Percentiles rank a stretch among this genome's conserved stretches.
Evolutionary conservation across 2,113 vertebrate species (phyloP).

Genomic region (Chloroceryle aenea): DNA sequence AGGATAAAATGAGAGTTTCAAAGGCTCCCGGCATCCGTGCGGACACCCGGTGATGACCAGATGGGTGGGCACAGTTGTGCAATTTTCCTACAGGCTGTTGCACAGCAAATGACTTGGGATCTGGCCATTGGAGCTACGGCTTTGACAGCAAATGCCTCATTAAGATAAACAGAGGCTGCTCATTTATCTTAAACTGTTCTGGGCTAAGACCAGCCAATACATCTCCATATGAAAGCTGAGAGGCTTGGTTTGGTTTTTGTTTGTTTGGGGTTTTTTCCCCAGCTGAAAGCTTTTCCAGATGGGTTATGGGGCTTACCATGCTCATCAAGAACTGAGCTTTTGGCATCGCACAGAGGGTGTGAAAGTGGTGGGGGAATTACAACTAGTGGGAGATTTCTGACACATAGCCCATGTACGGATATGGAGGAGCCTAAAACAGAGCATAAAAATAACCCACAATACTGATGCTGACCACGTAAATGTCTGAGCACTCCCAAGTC

Average conservation of each 20-base stretch:
- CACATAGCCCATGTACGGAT: fast-evolving
- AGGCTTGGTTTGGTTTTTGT: no score
- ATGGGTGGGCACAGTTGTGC: neutral
- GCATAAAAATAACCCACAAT: neutral
- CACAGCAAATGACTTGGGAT: neutral
- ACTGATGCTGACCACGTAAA: neutral
- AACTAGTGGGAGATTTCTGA: neutral
- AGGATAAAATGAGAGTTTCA: neutral
- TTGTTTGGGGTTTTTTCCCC: neutral
- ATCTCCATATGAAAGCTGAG: neutral
- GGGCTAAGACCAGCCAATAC: neutral
- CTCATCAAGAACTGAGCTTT: neutral
- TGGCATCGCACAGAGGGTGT: neutral
- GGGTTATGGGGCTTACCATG: neutral
- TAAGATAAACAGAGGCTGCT: neutral
- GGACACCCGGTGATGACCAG: neutral
- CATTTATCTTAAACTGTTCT: neutral
- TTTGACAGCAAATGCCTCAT: neutral
- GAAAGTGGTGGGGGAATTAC: neutral
- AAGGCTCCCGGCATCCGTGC: neutral
- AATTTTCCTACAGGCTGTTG: neutral
- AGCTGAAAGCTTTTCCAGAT: neutral
- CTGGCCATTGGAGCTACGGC: neutral
- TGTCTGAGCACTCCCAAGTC: neutral
- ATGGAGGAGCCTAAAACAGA: neutral